These are phyloP conservation scores for Drosophila fungiperda DNA, from an alignment of 2,888 invertebrate genomes.

Conservation along the genomic window DNA sequence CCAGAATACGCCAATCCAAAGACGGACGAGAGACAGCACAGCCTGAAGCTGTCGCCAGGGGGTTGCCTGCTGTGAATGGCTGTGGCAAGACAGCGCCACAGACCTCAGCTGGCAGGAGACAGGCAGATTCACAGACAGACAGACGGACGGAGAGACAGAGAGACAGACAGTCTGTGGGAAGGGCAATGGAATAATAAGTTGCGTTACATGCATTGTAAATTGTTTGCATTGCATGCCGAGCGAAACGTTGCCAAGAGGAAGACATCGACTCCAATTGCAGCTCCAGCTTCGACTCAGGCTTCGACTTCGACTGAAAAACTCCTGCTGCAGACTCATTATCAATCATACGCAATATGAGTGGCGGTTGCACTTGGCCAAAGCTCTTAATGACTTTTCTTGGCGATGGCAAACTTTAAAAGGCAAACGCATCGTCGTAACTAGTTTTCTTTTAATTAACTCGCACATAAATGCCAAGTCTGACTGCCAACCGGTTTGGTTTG, in stretches of 20 bases:
- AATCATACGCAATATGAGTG: conserved; percentile 72
- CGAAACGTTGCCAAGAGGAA: conserved; percentile 32
- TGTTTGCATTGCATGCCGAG: conserved; percentile 54
- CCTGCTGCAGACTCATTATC: conserved; percentile 62
- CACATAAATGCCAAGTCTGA: conserved; percentile 68
- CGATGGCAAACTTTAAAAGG: conserved; percentile 36
- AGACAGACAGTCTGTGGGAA: neutral
- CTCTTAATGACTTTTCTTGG: conserved; percentile 72
- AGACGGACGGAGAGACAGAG: neutral
- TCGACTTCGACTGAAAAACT: neutral
- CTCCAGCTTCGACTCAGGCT: neutral
- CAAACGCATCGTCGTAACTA: conserved; percentile 65
- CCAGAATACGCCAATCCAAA: conserved; percentile 44
- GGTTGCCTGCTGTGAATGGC: conserved; percentile 37
- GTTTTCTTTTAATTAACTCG: conserved; percentile 80
- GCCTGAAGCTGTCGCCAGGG: conserved; percentile 24
- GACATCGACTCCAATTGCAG: conserved; percentile 18
- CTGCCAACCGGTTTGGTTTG: conserved; percentile 72
- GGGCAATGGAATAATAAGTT: conserved; percentile 66
- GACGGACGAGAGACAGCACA: conserved; percentile 18
- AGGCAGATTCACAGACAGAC: conserved; percentile 1
- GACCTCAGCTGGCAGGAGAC: conserved; percentile 35
- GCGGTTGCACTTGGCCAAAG: conserved; percentile 36
- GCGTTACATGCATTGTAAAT: conserved; percentile 68
- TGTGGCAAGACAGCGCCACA: conserved; percentile 28